These are phyloP conservation scores for Albula goreensis DNA, from an alignment of 2,113 vertebrate genomes.

Conservation along the genomic window DNA sequence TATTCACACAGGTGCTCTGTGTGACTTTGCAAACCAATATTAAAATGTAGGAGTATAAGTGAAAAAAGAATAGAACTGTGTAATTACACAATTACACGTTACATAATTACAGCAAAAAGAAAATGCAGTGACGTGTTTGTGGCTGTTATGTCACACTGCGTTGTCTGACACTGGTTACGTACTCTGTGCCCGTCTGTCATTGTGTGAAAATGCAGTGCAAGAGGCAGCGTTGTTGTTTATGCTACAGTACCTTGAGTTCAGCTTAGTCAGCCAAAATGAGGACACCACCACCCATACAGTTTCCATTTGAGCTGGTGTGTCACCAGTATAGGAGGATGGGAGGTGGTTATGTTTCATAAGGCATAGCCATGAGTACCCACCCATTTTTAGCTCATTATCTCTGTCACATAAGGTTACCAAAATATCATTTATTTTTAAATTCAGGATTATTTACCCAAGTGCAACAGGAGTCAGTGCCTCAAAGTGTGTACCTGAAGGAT, in stretches of 20 bases:
- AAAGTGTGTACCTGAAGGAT: too few relatives aligned
- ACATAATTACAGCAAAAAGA: neutral
- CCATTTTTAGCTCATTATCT: neutral
- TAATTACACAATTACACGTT: too few relatives aligned
- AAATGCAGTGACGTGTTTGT: neutral
- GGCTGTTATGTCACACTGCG: neutral
- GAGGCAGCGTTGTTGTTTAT: neutral
- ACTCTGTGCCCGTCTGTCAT: neutral
- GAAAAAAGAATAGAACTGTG: too few relatives aligned
- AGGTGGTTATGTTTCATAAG: neutral
- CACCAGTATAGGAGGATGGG: neutral
- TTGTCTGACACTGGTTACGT: too few relatives aligned
- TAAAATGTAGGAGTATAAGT: too few relatives aligned
- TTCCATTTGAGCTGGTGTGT: neutral
- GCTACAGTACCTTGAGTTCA: neutral
- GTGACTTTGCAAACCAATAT: too few relatives aligned
- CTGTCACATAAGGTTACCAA: too few relatives aligned
- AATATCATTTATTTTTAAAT: too few relatives aligned
- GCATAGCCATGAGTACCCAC: neutral
- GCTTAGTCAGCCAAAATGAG: neutral
- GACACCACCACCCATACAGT: neutral
- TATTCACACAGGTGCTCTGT: too few relatives aligned
- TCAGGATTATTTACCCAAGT: too few relatives aligned
- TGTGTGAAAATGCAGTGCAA: neutral
- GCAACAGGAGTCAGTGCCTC: too few relatives aligned